Base-by-base conservation (phyloP, 2,888 invertebrate species). In the Melanotus villosus region DNA sequence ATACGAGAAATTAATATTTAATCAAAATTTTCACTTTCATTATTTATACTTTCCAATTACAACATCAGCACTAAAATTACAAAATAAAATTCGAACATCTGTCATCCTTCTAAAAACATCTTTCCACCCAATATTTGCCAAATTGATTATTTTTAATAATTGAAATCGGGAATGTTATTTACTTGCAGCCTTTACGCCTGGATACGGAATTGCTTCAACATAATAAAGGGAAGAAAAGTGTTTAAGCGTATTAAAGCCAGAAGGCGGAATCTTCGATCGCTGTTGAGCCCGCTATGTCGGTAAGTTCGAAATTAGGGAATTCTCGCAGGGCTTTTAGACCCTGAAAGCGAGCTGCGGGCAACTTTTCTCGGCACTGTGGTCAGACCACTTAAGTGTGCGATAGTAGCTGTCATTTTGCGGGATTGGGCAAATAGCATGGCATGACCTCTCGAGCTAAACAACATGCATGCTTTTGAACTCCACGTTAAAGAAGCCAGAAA, bases 361-460 rank as follows among this genome's bases (percentile, higher is more conserved):
- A 45, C 64, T 64, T 64, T 52, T 64, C 56, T 43, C 64, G 19
- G 64, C 54, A 45, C 23, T 64, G 64, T 54, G 64, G 64, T 34
- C 54, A 60, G 32, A 23, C 56, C 64, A 62, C 62, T 62, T 62
- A 34, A 62, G 62, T 38, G 62, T 62, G 50, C 62, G 12, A 21
- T 56, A 64, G 30, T 64, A 64, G 45, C 64, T 63, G 56, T 54
- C 64, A 45, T 64, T 54, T 64, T 52, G 41, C 30, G 52, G 54
- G 56, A 26, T 54, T 45, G 30, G 41, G 54, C 64, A 62, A 62
- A 62, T 62, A 62, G 62, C 36, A 62, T 32, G 32, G 18, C 52
- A 52, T 32, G 32, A 32, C 52, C 52, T 14, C 52, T n/a, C 16
- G 16, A 30, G 19, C 32, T 52, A 32, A 47, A 52, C 23, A 52